phyloP scores from a whole-genome alignment of 2,113 vertebrate species.

The Cnemophilus loriae region DNA sequence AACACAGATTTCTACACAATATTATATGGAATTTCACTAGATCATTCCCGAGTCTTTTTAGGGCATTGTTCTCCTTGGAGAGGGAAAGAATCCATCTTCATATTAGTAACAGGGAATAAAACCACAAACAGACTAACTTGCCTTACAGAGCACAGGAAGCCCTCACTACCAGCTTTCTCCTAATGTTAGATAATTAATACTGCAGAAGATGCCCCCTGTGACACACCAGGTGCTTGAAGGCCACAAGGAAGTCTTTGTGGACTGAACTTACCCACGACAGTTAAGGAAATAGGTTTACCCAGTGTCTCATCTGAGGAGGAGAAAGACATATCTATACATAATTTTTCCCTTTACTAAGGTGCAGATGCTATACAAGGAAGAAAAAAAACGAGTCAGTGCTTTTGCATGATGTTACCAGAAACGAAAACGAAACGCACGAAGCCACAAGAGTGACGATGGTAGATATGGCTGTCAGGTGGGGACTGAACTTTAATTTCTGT shows the following conservation, averaged over 20 bases:
- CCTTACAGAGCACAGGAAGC: not conserved
- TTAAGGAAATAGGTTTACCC: not conserved
- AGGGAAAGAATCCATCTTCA: not conserved
- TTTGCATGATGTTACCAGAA: not conserved
- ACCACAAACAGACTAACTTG: not conserved
- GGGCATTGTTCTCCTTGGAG: not conserved
- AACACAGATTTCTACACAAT: not conserved
- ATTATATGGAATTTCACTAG: not conserved
- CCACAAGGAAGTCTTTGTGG: not conserved
- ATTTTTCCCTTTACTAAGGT: not conserved
- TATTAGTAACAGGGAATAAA: not conserved
- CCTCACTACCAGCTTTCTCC: not conserved
- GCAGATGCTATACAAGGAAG: not conserved
- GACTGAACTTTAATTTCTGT: conserved; percentile 16
- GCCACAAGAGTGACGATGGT: not conserved
- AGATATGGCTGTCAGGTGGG: not conserved
- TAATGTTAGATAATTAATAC: not conserved
- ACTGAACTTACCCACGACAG: not conserved
- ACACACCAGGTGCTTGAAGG: not conserved
- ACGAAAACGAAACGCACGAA: not conserved
- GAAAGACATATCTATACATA: not conserved
- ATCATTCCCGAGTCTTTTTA: not conserved
- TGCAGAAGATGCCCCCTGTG: not conserved
- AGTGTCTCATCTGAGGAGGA: not conserved
- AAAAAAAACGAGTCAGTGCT: not conserved